phyloP scores from a whole-genome alignment of 2,888 invertebrate genomes.

The Campoplex nolae region DNA sequence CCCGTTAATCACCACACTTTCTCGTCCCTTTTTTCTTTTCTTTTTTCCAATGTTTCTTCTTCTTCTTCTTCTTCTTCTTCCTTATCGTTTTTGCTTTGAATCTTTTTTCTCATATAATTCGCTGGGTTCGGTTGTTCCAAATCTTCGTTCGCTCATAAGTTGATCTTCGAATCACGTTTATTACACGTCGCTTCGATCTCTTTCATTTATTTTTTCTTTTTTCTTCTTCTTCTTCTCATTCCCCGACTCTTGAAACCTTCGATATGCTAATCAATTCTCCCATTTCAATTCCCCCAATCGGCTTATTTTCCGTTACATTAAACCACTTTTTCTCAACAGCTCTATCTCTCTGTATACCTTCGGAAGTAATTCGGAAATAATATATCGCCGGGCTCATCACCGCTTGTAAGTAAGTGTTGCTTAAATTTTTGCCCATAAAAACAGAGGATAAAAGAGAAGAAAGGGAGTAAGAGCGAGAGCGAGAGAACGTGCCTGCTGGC shows the following conservation, averaged over 20 bases:
- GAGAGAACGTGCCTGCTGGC: constrained; percentile 4
- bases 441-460: neutral
- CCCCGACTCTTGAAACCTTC: neutral
- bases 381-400: constrained; percentile 17
- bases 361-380: constrained; percentile 2
- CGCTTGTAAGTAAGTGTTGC: constrained; percentile 12
- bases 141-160: neutral
- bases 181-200: neutral
- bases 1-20: constrained; percentile 54
- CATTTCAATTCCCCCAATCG: neutral
- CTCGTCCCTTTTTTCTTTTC: constrained; percentile 17
- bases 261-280: neutral
- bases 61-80: neutral
- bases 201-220: neutral
- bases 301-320: neutral
- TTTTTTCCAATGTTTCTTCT: neutral
- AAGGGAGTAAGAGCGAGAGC: neutral
- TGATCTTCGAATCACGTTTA: too few species aligned
- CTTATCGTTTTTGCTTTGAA: neutral
- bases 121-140: neutral
- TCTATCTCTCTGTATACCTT: neutral
- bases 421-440: neutral
- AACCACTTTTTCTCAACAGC: neutral
- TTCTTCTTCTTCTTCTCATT: neutral
- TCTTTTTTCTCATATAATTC: neutral